Percentiles rank a stretch among this genome's conserved stretches.
Evolutionary conservation across 1,140 invertebrate species (phyloP).

Genomic region (Meloidogyne hapla): DNA sequence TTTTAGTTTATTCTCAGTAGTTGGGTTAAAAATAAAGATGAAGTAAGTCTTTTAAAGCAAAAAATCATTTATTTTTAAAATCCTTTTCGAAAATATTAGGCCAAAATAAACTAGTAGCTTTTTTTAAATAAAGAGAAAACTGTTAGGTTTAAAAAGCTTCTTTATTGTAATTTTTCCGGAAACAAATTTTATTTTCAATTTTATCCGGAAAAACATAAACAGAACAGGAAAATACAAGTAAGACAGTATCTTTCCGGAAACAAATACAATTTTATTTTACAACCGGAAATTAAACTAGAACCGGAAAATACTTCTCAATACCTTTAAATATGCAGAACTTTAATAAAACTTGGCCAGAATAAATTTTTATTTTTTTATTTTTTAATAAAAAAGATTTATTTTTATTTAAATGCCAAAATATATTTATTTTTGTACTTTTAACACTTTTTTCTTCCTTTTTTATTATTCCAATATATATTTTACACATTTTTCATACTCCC

Average conservation of each 20-base stretch:
- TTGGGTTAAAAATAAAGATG: not conserved
- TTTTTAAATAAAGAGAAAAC: not conserved
- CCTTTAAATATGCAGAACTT: too few relatives aligned
- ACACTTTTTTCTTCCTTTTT: not conserved
- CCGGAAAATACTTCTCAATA: too few relatives aligned
- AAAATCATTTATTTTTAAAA: not conserved
- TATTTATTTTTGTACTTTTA: not conserved
- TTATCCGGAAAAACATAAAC: too few relatives aligned
- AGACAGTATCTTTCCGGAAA: too few relatives aligned
- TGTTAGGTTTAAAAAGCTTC: not conserved
- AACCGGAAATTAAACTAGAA: too few relatives aligned
- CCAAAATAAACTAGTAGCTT: not conserved
- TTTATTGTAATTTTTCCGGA: not conserved
- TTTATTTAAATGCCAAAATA: not conserved
- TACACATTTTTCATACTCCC: not conserved
- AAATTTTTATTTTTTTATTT: too few relatives aligned
- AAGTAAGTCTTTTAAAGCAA: not conserved
- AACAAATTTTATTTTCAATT: too few relatives aligned
- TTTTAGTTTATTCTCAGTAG: not conserved
- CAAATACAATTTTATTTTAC: too few relatives aligned
- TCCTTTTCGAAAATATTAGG: not conserved
- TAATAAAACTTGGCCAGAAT: too few relatives aligned
- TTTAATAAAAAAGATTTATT: slow-evolving; percentile 6
- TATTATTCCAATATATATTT: not conserved
- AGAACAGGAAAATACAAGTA: too few relatives aligned